Percentiles rank a stretch among this genome's conserved stretches.
Evolutionary conservation across 1,140 invertebrate genomes (phyloP).

Genomic region (Tetragonula clypearis): DNA sequence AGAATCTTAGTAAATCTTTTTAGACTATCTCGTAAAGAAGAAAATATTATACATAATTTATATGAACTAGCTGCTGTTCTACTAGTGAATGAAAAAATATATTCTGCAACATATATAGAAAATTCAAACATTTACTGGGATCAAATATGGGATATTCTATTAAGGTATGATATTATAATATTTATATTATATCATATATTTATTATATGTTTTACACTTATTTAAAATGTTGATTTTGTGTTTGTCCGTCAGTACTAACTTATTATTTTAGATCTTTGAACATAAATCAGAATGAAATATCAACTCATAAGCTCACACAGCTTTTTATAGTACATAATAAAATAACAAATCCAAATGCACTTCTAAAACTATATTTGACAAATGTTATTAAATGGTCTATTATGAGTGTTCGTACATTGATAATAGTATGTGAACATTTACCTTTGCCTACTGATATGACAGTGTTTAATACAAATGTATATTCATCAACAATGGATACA

Average conservation of each 20-base stretch:
- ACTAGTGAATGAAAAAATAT: constrained; percentile 68
- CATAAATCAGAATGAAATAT: constrained; percentile 74
- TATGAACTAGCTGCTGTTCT: constrained; percentile 74
- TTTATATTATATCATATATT: background rate
- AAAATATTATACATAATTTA: constrained; percentile 72
- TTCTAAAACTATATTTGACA: constrained; percentile 77
- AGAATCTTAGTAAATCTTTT: constrained; percentile 74
- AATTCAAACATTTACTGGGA: constrained; percentile 73
- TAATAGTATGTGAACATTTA: constrained; percentile 66
- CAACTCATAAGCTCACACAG: constrained; percentile 76
- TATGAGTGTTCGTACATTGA: constrained; percentile 76
- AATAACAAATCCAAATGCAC: constrained; percentile 68
- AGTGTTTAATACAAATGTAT: constrained; percentile 46
- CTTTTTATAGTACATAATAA: constrained; percentile 72
- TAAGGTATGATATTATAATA: constrained; percentile 72
- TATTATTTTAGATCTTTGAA: constrained; percentile 66
- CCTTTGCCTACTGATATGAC: constrained; percentile 58
- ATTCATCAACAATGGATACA: constrained; percentile 31
- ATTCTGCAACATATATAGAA: constrained; percentile 49
- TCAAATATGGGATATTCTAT: constrained; percentile 76
- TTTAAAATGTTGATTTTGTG: background rate
- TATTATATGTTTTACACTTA: background rate
- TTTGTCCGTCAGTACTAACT: constrained; percentile 17
- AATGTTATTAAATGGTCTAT: constrained; percentile 74
- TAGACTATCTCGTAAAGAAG: constrained; percentile 70